These are phyloP conservation scores for Drosophila diplacantha DNA, from an alignment of 2,888 invertebrate species.

Conservation along the genomic window DNA sequence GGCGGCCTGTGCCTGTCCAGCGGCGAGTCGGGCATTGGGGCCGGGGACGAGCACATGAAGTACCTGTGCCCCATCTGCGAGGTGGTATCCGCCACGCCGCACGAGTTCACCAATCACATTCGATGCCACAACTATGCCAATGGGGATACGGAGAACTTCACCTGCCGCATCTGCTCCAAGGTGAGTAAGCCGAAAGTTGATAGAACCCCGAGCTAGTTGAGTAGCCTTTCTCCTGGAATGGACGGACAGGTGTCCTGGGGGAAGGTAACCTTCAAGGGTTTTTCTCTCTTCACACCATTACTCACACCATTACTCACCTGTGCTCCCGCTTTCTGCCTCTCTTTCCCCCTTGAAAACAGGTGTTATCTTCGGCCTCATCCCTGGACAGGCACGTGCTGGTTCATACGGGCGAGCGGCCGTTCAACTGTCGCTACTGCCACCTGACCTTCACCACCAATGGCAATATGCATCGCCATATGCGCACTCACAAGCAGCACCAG, in stretches of 20 bases:
- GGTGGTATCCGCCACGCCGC: conserved; percentile 81
- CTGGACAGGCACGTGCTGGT: conserved; percentile 88
- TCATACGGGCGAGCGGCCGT: conserved; percentile 89
- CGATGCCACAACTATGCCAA: conserved; percentile 82
- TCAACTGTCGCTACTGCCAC: conserved; percentile 87
- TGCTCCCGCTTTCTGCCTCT: conserved; percentile 1
- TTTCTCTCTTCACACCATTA: conserved; percentile 1
- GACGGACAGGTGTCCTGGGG: conserved; percentile 19
- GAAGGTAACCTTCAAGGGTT: too few species aligned
- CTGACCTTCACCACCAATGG: conserved; percentile 91
- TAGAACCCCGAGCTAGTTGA: background rate
- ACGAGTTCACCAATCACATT: conserved; percentile 85
- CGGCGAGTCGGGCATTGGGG: conserved; percentile 68
- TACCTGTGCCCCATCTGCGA: conserved; percentile 84
- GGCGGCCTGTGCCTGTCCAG: conserved; percentile 54
- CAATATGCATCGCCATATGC: conserved; percentile 90
- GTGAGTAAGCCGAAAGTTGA: conserved; percentile 61
- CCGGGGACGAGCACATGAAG: conserved; percentile 76
- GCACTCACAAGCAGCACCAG: conserved; percentile 82
- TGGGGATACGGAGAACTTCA: conserved; percentile 78
- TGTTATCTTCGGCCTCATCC: conserved; percentile 87
- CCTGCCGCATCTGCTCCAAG: conserved; percentile 78
- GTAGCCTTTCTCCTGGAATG: background rate
- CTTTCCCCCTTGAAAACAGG: conserved; percentile 74
- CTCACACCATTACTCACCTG: conserved; percentile 25